These are phyloP conservation scores for Argopecten irradians DNA, from an alignment of 1,140 invertebrate species.

Conservation along the genomic window DNA sequence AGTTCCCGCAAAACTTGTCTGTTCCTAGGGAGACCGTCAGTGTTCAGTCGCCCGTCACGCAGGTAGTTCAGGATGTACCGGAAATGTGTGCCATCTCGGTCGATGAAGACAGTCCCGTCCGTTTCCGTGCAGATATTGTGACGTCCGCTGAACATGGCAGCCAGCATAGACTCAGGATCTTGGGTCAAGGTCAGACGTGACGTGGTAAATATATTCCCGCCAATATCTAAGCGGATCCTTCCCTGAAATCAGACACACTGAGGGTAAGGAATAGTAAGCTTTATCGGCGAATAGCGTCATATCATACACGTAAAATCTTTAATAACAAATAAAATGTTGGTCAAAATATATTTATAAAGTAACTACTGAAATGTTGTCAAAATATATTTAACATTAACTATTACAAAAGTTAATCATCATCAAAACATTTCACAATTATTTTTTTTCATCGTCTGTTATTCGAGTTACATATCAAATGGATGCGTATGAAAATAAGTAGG, in stretches of 20 bases:
- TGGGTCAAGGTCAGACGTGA: conserved; percentile 67
- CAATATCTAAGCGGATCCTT: conserved; percentile 72
- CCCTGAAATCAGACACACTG: conserved; percentile 54
- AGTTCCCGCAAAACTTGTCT: conserved; percentile 65
- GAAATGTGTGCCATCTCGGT: conserved; percentile 73
- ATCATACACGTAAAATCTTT: too few species aligned
- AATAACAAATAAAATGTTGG: too few species aligned
- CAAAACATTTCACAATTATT: too few species aligned
- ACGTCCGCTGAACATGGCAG: conserved; percentile 75
- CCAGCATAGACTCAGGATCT: conserved; percentile 74
- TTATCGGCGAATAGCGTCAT: too few species aligned
- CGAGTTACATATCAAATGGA: too few species aligned
- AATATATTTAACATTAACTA: not conserved
- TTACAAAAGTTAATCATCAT: not conserved
- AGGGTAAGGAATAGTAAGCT: not conserved
- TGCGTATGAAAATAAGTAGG: not conserved
- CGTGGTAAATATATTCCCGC: conserved; percentile 72
- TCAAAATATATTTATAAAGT: not conserved
- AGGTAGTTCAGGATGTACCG: conserved; percentile 72
- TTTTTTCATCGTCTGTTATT: too few species aligned
- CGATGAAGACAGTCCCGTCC: conserved; percentile 72
- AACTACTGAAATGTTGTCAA: not conserved
- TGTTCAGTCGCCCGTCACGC: conserved; percentile 64
- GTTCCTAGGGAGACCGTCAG: conserved; percentile 64
- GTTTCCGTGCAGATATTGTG: conserved; percentile 67